These are phyloP conservation scores for Willowsia nigromaculata DNA, from an alignment of 2,888 invertebrate genomes.

Conservation along the genomic window DNA sequence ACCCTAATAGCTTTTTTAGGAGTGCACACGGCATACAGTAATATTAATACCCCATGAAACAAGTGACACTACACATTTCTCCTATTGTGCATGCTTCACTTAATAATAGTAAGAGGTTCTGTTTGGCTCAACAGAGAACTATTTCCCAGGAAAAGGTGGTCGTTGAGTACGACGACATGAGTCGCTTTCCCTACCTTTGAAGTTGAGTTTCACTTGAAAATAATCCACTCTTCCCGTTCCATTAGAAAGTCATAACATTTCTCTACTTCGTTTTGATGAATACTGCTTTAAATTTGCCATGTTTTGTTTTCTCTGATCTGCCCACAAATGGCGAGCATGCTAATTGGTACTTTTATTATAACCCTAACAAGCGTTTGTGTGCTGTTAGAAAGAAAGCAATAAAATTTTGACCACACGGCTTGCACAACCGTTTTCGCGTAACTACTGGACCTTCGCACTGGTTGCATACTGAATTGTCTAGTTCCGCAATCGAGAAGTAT, in stretches of 20 bases:
- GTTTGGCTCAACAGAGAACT: not conserved
- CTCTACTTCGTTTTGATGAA: not conserved
- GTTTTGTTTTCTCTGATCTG: not conserved
- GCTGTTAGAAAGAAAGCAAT: too few relatives aligned
- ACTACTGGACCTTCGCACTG: too few relatives aligned
- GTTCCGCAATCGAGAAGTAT: too few relatives aligned
- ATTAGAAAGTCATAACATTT: not conserved
- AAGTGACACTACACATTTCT: not conserved
- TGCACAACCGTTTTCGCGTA: too few relatives aligned
- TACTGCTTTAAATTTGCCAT: not conserved
- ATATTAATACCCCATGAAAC: conserved; percentile 13
- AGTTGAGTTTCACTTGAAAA: not conserved
- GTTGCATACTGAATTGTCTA: too few relatives aligned
- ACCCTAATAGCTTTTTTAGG: not conserved
- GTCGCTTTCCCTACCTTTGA: conserved; percentile 4
- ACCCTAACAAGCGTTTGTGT: not conserved
- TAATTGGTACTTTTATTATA: not conserved
- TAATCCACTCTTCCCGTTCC: not conserved
- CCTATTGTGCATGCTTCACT: not conserved
- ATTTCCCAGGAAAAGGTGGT: not conserved
- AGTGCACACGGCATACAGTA: too few relatives aligned
- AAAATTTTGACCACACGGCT: too few relatives aligned
- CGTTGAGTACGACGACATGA: not conserved
- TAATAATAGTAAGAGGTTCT: not conserved
- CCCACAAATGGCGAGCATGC: not conserved